phyloP scores from a whole-genome alignment of 1,140 invertebrate genomes.

The Lasioglossum baleicum region DNA sequence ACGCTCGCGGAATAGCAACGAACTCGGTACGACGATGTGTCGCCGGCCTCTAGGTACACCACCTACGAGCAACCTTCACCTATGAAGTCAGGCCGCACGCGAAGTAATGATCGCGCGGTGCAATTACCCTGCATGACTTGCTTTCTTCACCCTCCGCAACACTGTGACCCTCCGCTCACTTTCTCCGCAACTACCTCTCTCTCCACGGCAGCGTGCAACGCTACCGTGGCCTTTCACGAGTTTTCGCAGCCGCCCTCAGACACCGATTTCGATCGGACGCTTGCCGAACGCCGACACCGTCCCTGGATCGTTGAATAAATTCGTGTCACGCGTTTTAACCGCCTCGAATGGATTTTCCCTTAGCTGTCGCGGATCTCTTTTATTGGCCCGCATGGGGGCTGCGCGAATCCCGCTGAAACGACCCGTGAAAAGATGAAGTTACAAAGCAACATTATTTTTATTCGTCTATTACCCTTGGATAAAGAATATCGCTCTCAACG shows the following conservation, averaged over 20 bases:
- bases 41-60: slow-evolving; percentile 12
- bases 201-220: background rate
- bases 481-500: too few relatives aligned
- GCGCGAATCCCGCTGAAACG: too few relatives aligned
- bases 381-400: background rate
- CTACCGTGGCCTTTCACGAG: slow-evolving; percentile 52
- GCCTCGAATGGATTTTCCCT: background rate
- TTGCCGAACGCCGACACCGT: slow-evolving; percentile 21
- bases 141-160: slow-evolving; percentile 64
- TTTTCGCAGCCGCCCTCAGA: slow-evolving; percentile 43
- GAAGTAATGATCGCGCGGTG: slow-evolving; percentile 64
- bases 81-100: slow-evolving; percentile 56
- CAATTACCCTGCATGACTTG: slow-evolving; percentile 78
- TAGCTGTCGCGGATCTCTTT: background rate
- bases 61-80: slow-evolving; percentile 58
- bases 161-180: slow-evolving; percentile 62
- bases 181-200: background rate
- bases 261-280: slow-evolving; percentile 32
- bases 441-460: too few relatives aligned
- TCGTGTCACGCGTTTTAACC: slow-evolving; percentile 15
- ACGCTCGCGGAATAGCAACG: slow-evolving; percentile 38
- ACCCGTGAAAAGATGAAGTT: too few relatives aligned
- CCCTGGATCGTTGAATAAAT: slow-evolving; percentile 7
- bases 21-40: slow-evolving; percentile 6
- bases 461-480: too few relatives aligned